These are phyloP conservation scores for Leptocoma aspasia DNA, from an alignment of 2,113 vertebrate species.

Conservation along the genomic window DNA sequence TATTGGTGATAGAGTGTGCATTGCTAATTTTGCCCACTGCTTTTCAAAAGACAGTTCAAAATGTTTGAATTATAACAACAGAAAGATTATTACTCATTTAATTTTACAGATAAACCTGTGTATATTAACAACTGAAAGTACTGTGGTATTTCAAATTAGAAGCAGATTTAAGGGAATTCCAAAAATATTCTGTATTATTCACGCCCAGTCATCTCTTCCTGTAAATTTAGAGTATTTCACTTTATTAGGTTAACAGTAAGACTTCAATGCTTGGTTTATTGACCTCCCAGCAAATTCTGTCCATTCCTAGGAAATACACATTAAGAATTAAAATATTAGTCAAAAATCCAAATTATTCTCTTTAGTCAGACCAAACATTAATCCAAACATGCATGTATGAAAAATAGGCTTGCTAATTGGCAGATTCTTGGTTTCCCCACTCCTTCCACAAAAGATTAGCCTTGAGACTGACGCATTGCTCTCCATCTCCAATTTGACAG, in stretches of 20 bases:
- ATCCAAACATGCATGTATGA: background rate
- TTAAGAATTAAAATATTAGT: background rate
- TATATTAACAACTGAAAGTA: background rate
- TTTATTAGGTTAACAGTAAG: background rate
- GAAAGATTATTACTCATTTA: background rate
- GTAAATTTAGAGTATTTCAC: background rate
- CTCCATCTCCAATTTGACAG: background rate
- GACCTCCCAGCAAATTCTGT: background rate
- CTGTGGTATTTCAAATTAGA: background rate
- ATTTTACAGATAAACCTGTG: background rate
- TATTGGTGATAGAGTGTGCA: background rate
- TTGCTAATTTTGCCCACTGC: background rate
- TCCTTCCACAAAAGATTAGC: fast-evolving
- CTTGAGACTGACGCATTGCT: background rate
- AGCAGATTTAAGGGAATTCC: background rate
- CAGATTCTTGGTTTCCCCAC: fast-evolving
- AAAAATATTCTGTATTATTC: background rate
- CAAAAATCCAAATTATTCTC: background rate
- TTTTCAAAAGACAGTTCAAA: background rate
- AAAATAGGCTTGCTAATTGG: background rate
- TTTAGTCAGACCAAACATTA: background rate
- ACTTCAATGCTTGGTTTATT: background rate
- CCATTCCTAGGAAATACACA: background rate
- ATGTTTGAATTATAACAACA: background rate
- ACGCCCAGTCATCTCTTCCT: background rate